Evolutionary conservation across 2,888 invertebrate genomes (phyloP), one percentile per base, ranked within the genome.

Genomic region (Lomographa bimaculata): DNA sequence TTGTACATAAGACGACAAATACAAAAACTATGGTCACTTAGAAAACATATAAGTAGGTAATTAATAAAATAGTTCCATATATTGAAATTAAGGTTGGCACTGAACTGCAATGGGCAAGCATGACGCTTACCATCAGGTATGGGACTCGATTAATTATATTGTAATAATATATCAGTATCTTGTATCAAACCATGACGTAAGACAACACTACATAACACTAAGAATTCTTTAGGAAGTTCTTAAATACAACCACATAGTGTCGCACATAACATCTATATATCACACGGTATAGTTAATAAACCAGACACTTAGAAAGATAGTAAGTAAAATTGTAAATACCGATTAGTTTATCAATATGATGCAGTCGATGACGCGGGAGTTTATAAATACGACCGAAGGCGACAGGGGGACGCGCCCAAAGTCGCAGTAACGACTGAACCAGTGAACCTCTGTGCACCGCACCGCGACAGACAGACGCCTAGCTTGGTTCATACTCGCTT

Each of bases 341-440:
- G 41, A 43, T 60, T 50, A 58, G 60, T 79, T 71, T 78, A 79
- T 79, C 71, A 77, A 64, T 67, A 66, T 54, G 66, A 63, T 76
- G 74, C 54, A 49, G 46, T 69, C 49, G 49, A 71, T 83, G 83
- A 82, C 80, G 83, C 71, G 71, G 57, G 63, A 65, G 77, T 79
- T 77, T 85, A 84, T 82, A 78, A 80, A 84, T 84, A 85, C 57
- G 73, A 71, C 57, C 64, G 60, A 63, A 73, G 84, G 80, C 82
- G 84, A 78, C 83, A 71, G 67, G 71, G 81, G 82, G 86, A 82
- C 85, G 83, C 84, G 78, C 74, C 80, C 75, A 77, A 70, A 71
- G 75, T 72, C 72, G 72, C 67, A 60, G 65, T 71, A 74, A 71
- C 75, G 71, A 79, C 65, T 66, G 63, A 72, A 57, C 67, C 63